Base-by-base conservation (phyloP, 2,797 vertebrate species). In the Epinephelus awoara region DNA sequence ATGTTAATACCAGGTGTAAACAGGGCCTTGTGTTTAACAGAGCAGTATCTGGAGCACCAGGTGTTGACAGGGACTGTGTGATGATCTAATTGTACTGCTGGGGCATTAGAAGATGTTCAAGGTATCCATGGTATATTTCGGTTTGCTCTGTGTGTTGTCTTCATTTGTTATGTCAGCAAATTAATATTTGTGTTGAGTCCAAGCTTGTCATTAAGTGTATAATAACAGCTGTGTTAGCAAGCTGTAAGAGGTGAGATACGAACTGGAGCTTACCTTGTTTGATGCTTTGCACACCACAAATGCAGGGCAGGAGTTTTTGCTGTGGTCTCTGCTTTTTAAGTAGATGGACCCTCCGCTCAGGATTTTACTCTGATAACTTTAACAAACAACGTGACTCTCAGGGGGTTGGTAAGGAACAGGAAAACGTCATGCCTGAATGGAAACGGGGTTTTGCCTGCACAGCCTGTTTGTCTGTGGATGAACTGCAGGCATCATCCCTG, bases 341-440 rank as follows among this genome's bases (percentile, higher is more conserved):
- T 82, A 67, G 46, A 78, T 76, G 81, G 55, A 23, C 49, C 59
- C 46, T 58, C 67, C 59, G 46, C 63, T 79, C 5, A 61, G 54
- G 51, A 15, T 65, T 77, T 81, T 25, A 52, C 72, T 77, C 62
- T 90, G 83, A 91, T 93, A 81, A 77, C 85, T 89, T 91, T 82
- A 85, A 82, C 87, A 92, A 92, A 80, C 67, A 72, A 49, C 12
- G 12, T 10, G 68, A 57, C 55, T 86, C 88, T 83, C 82, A 0
- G 2, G 80, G 75, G 86, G 27, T 47, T 11, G 6, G 44, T 55
- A 23, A 69, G 80, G 54, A 75, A 73, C 66, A 79, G 85, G 75
- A 82, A 88, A 75, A 78, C 8, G 19, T 83, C 70, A 47, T 40
- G 82, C 74, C 62, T 78, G 65, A 72, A 57, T 4, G 66, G 42